A percentile compares a stretch with the other conserved stretches of the same genome.
Conservation (phyloP, 2,888 invertebrate genomes). For the Clepsis dumicolana region DNA sequence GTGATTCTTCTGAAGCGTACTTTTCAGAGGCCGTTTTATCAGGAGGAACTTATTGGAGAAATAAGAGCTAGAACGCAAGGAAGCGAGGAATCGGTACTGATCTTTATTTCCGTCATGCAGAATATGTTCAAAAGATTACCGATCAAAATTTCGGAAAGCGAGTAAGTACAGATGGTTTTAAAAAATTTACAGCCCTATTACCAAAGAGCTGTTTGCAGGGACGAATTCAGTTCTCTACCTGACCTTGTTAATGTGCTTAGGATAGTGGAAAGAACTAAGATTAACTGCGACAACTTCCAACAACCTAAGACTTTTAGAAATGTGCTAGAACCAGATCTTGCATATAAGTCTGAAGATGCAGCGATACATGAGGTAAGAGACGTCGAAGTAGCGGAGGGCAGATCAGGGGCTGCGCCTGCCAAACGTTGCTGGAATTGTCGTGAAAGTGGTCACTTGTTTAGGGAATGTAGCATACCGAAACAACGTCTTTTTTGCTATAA, state of each 20-base stretch:
- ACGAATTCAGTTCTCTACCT: background rate
- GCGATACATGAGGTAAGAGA: background rate
- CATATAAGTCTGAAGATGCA: background rate
- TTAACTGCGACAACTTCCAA: background rate
- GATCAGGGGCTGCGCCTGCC: too few species aligned
- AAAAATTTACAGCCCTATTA: too few species aligned
- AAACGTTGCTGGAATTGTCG: slow-evolving; percentile 48
- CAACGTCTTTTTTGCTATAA: slow-evolving; percentile 46
- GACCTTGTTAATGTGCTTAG: background rate
- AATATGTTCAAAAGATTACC: too few species aligned
- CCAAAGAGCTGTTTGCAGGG: background rate
- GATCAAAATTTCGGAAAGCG: too few species aligned
- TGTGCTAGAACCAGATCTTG: background rate
- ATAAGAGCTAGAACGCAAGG: background rate
- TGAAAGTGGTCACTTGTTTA: slow-evolving; percentile 39
- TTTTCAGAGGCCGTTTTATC: slow-evolving; percentile 1
- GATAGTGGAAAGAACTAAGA: background rate
- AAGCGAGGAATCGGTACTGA: too few species aligned
- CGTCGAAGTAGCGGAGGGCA: too few species aligned
- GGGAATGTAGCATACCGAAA: slow-evolving; percentile 32
- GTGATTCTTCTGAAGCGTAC: background rate
- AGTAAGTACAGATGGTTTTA: too few species aligned
- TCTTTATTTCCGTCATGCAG: too few species aligned
- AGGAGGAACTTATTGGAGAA: slow-evolving; percentile 4
- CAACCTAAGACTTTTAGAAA: background rate